phyloP scores from a whole-genome alignment of 2,888 invertebrate genomes.

The Tribolium freemani region DNA sequence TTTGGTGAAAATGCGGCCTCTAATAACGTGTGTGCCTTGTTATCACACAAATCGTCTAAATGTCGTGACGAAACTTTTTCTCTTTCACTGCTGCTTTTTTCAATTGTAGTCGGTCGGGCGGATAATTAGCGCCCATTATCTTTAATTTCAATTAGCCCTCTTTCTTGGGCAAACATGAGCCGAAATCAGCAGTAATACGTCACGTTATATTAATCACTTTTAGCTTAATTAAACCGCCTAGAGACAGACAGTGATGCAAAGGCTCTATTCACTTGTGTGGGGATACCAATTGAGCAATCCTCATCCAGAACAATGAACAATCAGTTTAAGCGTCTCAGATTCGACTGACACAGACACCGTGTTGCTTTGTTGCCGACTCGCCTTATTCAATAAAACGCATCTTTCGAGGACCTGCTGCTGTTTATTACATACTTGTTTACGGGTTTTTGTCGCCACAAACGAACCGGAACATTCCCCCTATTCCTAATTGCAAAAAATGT shows the following conservation, averaged over 20 bases:
- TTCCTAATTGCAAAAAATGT: too few relatives aligned
- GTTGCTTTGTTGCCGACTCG: constrained; percentile 27
- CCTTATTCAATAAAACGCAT: constrained; percentile 35
- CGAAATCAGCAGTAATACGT: constrained; percentile 19
- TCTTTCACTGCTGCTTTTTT: not conserved
- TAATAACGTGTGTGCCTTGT: constrained; percentile 40
- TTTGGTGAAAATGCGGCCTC: constrained; percentile 36
- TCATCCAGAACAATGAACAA: constrained; percentile 48
- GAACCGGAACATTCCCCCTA: too few relatives aligned
- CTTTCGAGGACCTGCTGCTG: constrained; percentile 25
- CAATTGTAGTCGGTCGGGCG: not conserved
- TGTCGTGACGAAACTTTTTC: constrained; percentile 35
- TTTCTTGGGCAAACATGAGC: not conserved
- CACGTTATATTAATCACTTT: constrained; percentile 30
- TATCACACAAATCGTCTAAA: constrained; percentile 37
- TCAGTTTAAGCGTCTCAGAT: constrained; percentile 48
- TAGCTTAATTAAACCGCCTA: constrained; percentile 24
- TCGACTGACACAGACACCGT: constrained; percentile 40
- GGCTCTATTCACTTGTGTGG: constrained; percentile 12
- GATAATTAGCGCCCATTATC: not conserved
- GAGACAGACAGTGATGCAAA: constrained; percentile 30
- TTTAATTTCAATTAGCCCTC: not conserved
- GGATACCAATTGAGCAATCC: constrained; percentile 49
- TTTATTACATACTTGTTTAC: constrained; percentile 37
- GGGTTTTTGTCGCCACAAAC: constrained; percentile 27